Evolutionary conservation across 2,888 invertebrate genomes (phyloP), one percentile per base, ranked within the genome.

Genomic region (Antheraea assamensis): DNA sequence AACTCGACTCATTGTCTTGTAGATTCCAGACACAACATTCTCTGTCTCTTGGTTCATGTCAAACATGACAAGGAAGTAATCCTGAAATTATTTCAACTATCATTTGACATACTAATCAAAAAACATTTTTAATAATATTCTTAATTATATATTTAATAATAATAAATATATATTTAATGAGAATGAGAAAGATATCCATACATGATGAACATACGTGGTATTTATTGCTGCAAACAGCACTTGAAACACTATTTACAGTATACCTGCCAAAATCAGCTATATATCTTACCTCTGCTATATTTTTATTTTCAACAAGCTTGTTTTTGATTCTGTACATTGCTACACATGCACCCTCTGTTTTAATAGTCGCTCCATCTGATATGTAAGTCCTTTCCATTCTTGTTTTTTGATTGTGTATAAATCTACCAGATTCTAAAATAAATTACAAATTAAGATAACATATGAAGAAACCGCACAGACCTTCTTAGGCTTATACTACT

Each of bases 311-410:
- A 66, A 98, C 91, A 19, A 90, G 88, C 78, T 95, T 94, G 75
- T 96, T 95, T 78, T 93, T 95, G 24, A 95, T 94, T 79, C 97
- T 96, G 85, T 97, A 97, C 80, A 96, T 96, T 55, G 96, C 96
- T n/a, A 97, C 93, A 87, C 96, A 96, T 81, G 91, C 94, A 5
- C 96, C 97, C 74, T 91, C 92, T 31, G 97, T 93, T 73, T 94
- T 88, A 78, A 96, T 92, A 31, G 92, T 89, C 31, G 90, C 87
- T 30, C 96, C 96, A 85, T 96, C 95, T 0, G 96, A 96, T 72
- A 97, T 91, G 75, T 96, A 95, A 1, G 95, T 91, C 72, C 97
- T 95, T 77, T 95, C 94, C 78, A 96, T 91, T 73, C 79, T 86
- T 15, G 88, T 87, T 81, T 87, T 93, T 77, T 93, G 94, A 79